Evolutionary conservation across 1,140 invertebrate genomes (phyloP).

Genomic region (Anoplolepis gracilipes): DNA sequence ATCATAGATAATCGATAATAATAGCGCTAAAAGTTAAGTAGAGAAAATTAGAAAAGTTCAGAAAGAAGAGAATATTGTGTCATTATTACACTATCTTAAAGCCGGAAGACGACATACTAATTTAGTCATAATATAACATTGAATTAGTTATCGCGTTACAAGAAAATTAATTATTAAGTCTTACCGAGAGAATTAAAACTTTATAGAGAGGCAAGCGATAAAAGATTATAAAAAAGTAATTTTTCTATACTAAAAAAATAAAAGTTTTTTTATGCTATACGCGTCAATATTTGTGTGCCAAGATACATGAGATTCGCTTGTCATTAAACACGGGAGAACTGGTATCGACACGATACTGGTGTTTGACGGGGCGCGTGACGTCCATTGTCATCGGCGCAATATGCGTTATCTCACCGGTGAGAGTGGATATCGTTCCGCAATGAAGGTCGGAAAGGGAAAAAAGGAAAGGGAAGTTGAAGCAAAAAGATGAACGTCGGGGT

Average conservation of each 20-base stretch:
- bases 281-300: not conserved
- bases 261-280: not conserved
- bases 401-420: slow-evolving; percentile 38
- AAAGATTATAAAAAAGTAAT: not conserved
- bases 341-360: not conserved
- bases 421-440: not conserved
- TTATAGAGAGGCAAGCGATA: no score
- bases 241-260: not conserved
- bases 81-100: not conserved
- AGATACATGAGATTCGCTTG: not conserved
- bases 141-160: not conserved
- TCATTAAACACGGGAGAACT: not conserved
- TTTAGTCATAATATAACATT: not conserved
- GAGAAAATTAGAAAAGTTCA: not conserved
- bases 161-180: not conserved
- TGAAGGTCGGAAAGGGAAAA: not conserved
- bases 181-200: not conserved
- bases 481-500: not conserved
- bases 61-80: not conserved
- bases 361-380: slow-evolving; percentile 9
- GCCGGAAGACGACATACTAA: no score
- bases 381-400: slow-evolving; percentile 42
- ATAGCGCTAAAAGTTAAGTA: not conserved
- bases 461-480: not conserved
- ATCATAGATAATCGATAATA: not conserved